Evolutionary conservation across 2,113 vertebrate genomes (phyloP).

Genomic region (Sphaerodactylus townsendi): DNA sequence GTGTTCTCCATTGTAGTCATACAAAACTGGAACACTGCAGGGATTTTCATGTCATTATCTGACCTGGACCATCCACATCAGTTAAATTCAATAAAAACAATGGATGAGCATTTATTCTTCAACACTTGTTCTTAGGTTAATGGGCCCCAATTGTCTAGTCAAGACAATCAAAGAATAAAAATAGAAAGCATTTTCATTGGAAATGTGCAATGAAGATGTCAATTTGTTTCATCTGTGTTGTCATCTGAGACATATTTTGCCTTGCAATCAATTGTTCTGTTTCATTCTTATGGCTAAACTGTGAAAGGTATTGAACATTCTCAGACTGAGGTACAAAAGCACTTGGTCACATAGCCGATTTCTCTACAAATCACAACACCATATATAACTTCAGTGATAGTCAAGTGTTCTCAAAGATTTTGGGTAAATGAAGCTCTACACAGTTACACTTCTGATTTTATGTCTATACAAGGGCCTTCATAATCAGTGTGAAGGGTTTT

Average conservation of each 20-base stretch:
- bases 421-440: too few relatives aligned
- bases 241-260: neutral
- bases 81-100: neutral
- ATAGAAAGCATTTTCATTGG: neutral
- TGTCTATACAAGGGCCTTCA: too few relatives aligned
- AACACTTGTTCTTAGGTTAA: neutral
- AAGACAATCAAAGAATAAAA: neutral
- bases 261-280: neutral
- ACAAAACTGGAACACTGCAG: neutral
- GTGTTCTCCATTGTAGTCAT: neutral
- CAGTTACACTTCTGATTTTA: too few relatives aligned
- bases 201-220: neutral
- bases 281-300: neutral
- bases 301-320: neutral
- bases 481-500: too few relatives aligned
- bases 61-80: neutral
- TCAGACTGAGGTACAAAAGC: neutral
- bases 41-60: neutral
- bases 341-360: neutral
- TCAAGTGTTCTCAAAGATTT: too few relatives aligned
- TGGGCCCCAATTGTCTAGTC: neutral
- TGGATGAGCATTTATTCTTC: neutral
- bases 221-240: neutral
- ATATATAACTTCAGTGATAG: too few relatives aligned
- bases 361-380: neutral